Base-by-base conservation (phyloP, 2,888 invertebrate genomes). In the Sialis lutaria region DNA sequence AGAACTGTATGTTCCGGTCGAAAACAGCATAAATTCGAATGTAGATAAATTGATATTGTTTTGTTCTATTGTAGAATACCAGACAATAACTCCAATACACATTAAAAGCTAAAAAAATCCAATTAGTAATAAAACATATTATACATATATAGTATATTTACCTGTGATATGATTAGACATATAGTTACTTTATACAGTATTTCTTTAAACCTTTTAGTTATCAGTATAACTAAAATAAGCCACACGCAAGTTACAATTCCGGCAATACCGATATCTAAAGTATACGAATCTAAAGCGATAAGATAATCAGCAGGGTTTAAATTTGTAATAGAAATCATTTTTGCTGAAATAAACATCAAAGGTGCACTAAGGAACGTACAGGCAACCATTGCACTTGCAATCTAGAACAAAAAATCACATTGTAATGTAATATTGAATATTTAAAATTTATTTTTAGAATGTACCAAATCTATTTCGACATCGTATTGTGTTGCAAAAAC, bases 311-410 rank as follows among this genome's bases (percentile, higher is more conserved):
- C 62, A 1, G 83, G 80, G 53, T 69, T 69, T 44, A 76, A 63
- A 54, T 81, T 79, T 44, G 83, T 81, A 42, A 87, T 65, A 0
- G 86, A 82, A 54, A 93, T 87, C 76, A 95, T 82, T 71, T 90
- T 87, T 1, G 93, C 91, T 0, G 95, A 93, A 49, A 93, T 77
- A 61, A 91, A 93, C 87, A 95, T 93, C 55, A 95, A 71, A 0
- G 95, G 95, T 0, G 90, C 95, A 9, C 93, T 92, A 22, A 95
- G 69, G 59, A 95, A 90, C 0, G 95, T 96, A 56, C 92, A 90
- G 2, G 88, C 83, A 5, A 95, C 93, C 88, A 95, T 88, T 32
- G 90, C 85, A 46, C 85, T 88, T 1, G 93, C 92, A 64, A 93
- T 81, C 84, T 90, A 22, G 10, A 44, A 49, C 34, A 42, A 51